A percentile compares a stretch with the other conserved stretches of the same genome.
phyloP scores from a whole-genome alignment of 2,797 vertebrate species.

The Takifugu rubripes region DNA sequence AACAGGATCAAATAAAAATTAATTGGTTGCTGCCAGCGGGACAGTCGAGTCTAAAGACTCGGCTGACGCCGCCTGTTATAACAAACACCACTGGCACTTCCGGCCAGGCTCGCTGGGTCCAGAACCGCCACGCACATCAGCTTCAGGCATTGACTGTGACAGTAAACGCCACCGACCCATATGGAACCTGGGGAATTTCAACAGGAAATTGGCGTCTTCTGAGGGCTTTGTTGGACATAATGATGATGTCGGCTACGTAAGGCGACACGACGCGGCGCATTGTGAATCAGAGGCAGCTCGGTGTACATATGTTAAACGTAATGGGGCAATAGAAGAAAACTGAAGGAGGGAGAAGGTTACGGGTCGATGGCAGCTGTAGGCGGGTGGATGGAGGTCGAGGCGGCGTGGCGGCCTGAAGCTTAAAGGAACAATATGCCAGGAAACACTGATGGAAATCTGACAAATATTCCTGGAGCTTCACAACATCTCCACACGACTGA shows the following conservation, averaged over 20 bases:
- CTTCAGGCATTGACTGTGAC: slow-evolving; percentile 20
- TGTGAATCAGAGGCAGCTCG: slow-evolving; percentile 69
- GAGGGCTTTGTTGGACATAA: slow-evolving; percentile 7
- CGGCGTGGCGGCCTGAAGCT: slow-evolving; percentile 45
- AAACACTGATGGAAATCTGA: no score
- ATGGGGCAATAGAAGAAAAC: slow-evolving; percentile 10
- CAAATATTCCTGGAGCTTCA: neutral
- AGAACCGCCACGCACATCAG: slow-evolving; percentile 20
- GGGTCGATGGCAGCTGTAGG: slow-evolving; percentile 3
- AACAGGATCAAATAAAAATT: slow-evolving; percentile 21
- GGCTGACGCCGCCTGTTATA: slow-evolving; percentile 47
- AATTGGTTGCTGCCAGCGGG: slow-evolving; percentile 23
- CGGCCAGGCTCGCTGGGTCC: slow-evolving; percentile 39
- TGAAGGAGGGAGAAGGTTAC: slow-evolving; percentile 1
- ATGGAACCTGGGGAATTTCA: slow-evolving; percentile 16
- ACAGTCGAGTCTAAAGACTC: slow-evolving; percentile 23
- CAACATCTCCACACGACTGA: neutral
- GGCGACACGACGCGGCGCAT: slow-evolving; percentile 35
- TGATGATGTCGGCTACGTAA: slow-evolving; percentile 52
- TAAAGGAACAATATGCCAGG: neutral
- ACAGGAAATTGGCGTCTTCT: slow-evolving; percentile 8
- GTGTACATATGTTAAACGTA: slow-evolving; percentile 63
- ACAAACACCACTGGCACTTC: slow-evolving; percentile 60
- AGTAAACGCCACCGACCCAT: slow-evolving; percentile 26
- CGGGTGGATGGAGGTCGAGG: slow-evolving; percentile 14